These are phyloP conservation scores for Pristionchus exspectatus DNA, from an alignment of 2,888 invertebrate genomes.

Conservation along the genomic window DNA sequence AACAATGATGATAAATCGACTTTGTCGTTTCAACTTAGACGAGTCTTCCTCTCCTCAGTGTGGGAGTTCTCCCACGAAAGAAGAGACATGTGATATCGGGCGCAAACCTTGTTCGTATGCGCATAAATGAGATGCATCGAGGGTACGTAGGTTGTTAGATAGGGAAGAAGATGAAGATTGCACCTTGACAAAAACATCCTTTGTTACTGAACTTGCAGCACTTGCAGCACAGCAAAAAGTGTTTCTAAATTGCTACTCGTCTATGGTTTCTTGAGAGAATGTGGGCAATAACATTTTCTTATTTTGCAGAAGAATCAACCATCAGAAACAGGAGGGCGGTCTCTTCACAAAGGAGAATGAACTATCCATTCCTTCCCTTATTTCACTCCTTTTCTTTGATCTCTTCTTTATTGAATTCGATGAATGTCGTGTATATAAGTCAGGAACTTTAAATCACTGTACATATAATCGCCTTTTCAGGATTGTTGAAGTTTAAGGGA, in stretches of 20 bases:
- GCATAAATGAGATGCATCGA: neutral
- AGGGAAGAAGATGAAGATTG: neutral
- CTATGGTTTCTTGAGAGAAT: neutral
- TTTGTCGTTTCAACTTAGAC: neutral
- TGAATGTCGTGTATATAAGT: neutral
- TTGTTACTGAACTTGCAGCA: neutral
- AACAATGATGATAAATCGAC: neutral
- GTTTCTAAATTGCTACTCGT: too few species aligned
- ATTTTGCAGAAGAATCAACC: neutral
- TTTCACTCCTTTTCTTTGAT: neutral
- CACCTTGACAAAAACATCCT: neutral
- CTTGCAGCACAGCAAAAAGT: too few species aligned
- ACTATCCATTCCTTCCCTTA: neutral
- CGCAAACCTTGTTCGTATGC: neutral
- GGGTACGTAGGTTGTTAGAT: neutral
- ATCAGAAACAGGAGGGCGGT: neutral
- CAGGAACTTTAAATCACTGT: neutral
- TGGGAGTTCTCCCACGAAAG: conserved; percentile 13
- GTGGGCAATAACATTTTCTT: neutral
- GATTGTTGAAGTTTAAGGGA: neutral
- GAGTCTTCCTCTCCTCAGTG: neutral
- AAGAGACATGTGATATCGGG: conserved; percentile 6
- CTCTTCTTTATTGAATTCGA: neutral
- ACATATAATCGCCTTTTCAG: neutral
- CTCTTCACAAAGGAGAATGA: neutral